Conservation (phyloP, 2,113 vertebrate genomes). For the Eubucco bourcierii region DNA sequence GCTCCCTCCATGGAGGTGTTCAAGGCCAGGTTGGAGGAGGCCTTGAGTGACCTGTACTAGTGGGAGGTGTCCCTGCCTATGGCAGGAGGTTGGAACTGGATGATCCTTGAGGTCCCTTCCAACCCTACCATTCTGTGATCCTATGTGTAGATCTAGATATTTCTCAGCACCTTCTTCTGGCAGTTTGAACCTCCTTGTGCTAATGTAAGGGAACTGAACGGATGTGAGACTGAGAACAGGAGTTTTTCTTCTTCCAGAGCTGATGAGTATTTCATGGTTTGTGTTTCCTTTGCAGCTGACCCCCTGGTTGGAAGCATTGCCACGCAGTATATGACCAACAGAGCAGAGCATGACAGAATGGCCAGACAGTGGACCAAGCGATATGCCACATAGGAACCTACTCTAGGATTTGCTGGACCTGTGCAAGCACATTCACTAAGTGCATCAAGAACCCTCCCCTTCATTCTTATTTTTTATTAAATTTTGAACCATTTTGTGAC, state of each 20-base stretch:
- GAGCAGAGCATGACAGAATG: slow-evolving; percentile 95
- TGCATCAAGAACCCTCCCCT: slow-evolving; percentile 86
- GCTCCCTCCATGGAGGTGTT: too few species aligned
- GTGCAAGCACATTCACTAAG: slow-evolving; percentile 98
- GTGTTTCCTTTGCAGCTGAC: slow-evolving; percentile 85
- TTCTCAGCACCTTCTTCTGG: not conserved
- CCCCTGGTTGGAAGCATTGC: slow-evolving; percentile 96
- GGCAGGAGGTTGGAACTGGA: too few species aligned
- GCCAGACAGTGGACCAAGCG: slow-evolving; percentile 98
- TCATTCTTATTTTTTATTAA: slow-evolving; percentile 78
- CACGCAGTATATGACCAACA: slow-evolving; percentile 96
- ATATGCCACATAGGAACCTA: slow-evolving; percentile 88
- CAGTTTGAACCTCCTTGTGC: not conserved
- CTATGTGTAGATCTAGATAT: too few species aligned
- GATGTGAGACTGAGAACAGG: not conserved
- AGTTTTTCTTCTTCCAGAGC: not conserved
- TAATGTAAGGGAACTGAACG: not conserved
- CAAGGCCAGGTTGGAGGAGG: too few species aligned
- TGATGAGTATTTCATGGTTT: not conserved
- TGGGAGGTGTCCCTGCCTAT: too few species aligned
- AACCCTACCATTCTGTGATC: too few species aligned
- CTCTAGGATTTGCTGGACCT: slow-evolving; percentile 76
- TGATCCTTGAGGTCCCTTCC: too few species aligned
- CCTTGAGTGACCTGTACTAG: too few species aligned
- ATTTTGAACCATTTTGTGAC: slow-evolving; percentile 83